Evolutionary conservation across 1,140 invertebrate genomes (phyloP).

Genomic region (Sitophilus oryzae): DNA sequence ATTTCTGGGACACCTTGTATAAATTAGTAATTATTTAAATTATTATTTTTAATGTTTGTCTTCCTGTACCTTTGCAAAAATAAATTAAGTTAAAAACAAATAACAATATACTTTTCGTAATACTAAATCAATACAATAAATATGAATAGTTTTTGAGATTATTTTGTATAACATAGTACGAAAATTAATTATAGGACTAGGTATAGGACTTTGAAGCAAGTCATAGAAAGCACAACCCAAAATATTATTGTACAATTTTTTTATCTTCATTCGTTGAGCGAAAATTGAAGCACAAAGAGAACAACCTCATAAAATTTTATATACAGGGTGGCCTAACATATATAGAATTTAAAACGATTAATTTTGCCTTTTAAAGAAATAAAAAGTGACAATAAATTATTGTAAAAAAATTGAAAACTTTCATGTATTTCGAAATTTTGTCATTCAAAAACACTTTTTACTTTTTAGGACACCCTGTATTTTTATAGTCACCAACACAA

Average conservation of each 20-base stretch:
- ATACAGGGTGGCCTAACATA: background rate
- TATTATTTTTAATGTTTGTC: no score
- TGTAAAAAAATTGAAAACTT: no score
- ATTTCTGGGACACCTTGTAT: no score
- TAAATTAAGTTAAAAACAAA: background rate
- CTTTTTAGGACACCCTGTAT: no score
- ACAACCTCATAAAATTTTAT: constrained; percentile 13
- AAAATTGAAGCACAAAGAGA: constrained; percentile 20
- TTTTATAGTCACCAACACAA: no score
- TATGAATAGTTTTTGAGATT: background rate
- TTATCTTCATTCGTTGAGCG: constrained; percentile 15
- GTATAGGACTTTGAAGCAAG: background rate
- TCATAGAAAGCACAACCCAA: constrained; percentile 2
- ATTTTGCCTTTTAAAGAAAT: background rate
- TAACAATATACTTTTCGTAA: background rate
- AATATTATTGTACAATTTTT: constrained; percentile 17
- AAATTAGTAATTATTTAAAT: no score
- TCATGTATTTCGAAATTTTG: no score
- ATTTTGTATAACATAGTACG: background rate
- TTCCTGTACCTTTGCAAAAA: background rate
- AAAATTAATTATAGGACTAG: background rate
- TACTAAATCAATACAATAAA: background rate
- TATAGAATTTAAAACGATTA: background rate
- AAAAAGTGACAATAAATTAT: no score
- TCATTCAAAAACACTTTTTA: no score